phyloP scores from a whole-genome alignment of 2,888 invertebrate species.

The Thymelicus acteon region DNA sequence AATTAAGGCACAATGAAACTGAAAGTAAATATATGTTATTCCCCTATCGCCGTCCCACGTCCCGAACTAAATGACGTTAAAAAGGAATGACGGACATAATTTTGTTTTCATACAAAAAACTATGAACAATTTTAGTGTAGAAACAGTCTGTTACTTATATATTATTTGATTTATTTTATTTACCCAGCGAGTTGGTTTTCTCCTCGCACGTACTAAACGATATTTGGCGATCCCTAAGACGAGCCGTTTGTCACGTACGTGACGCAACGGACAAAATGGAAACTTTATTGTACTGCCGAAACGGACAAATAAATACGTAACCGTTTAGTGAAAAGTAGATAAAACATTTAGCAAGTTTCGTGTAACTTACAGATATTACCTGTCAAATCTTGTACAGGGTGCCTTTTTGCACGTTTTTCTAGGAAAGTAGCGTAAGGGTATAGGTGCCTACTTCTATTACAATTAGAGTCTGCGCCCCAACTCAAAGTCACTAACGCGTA shows the following conservation, averaged over 20 bases:
- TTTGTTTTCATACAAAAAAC: slow-evolving; percentile 27
- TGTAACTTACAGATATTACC: not conserved
- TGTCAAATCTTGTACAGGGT: not conserved
- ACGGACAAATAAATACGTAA: slow-evolving; percentile 78
- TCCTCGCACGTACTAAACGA: slow-evolving; percentile 83
- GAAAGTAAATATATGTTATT: too few species aligned
- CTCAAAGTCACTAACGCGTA: too few species aligned
- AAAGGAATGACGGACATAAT: slow-evolving; percentile 24
- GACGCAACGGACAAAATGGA: slow-evolving; percentile 77
- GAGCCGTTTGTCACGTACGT: slow-evolving; percentile 83
- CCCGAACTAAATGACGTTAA: not conserved
- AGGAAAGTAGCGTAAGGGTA: not conserved
- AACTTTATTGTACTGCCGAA: slow-evolving; percentile 76
- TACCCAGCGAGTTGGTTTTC: slow-evolving; percentile 79
- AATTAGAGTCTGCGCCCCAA: too few species aligned
- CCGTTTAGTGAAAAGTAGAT: slow-evolving; percentile 61
- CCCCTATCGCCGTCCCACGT: too few species aligned
- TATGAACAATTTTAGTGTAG: slow-evolving; percentile 59
- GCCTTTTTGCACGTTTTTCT: not conserved
- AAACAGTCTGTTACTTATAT: slow-evolving; percentile 78
- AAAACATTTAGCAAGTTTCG: slow-evolving; percentile 31
- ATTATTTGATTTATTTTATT: slow-evolving; percentile 83
- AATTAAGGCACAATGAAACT: too few species aligned
- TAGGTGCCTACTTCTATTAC: too few species aligned
- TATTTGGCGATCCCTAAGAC: slow-evolving; percentile 85